phyloP scores from a whole-genome alignment of 2,888 invertebrate genomes.

The Baccha elongata region DNA sequence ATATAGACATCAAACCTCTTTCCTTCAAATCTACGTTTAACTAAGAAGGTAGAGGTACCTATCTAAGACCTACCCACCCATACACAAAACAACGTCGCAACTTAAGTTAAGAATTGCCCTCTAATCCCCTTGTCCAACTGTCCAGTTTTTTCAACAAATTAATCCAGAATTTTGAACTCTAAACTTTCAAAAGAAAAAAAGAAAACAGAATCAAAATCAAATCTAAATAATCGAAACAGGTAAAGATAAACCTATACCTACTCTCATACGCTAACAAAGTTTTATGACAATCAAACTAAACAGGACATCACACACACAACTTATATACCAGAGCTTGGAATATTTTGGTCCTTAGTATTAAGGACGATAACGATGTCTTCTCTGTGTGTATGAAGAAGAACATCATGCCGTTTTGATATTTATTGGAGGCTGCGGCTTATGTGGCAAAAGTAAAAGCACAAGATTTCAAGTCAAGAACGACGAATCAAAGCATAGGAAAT shows the following conservation, averaged over 20 bases:
- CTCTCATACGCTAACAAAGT: slow-evolving; percentile 31
- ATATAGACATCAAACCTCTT: no score
- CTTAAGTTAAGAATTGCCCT: neutral
- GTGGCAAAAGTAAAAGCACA: slow-evolving; percentile 73
- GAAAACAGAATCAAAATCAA: slow-evolving; percentile 31
- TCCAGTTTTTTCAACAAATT: neutral
- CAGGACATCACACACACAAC: slow-evolving; percentile 20
- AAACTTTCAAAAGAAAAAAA: slow-evolving; percentile 17
- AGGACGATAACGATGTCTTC: slow-evolving; percentile 44
- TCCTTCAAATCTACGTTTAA: no score
- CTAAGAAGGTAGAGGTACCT: no score
- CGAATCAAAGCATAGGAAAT: slow-evolving; percentile 74
- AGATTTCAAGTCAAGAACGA: slow-evolving; percentile 72
- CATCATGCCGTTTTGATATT: slow-evolving; percentile 72
- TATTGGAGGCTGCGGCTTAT: slow-evolving; percentile 74
- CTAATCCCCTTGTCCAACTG: neutral
- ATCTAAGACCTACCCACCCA: no score
- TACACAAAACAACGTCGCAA: neutral
- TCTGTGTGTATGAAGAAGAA: slow-evolving; percentile 50
- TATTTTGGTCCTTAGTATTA: neutral
- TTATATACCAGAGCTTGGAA: slow-evolving; percentile 46
- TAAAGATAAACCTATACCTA: slow-evolving; percentile 34
- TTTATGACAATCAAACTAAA: no score
- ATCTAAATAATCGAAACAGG: slow-evolving; percentile 47
- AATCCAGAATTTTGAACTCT: slow-evolving; percentile 46